Evolutionary conservation across 2,888 invertebrate genomes (phyloP).

Genomic region (Erebia epiphron): DNA sequence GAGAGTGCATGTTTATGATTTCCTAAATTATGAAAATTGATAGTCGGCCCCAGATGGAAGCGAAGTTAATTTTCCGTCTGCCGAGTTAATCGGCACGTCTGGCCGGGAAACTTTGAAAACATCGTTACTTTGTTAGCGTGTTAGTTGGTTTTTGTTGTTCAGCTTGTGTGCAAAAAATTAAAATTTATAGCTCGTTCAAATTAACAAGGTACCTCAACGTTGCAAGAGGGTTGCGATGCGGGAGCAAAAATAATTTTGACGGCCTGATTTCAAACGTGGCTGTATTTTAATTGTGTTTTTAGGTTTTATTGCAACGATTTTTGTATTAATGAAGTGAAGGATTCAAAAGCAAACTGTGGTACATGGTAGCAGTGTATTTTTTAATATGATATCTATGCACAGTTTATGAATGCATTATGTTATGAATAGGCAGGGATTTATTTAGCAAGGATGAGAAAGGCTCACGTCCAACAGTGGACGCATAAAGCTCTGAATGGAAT

Average conservation of each 20-base stretch:
- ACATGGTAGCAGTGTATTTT: too few relatives aligned
- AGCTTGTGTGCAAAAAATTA: constrained; percentile 9
- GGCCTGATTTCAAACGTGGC: constrained; percentile 10
- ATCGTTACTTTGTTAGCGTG: constrained; percentile 20
- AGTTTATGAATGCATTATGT: too few relatives aligned
- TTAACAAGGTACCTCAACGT: constrained; percentile 1
- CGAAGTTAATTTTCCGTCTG: constrained; percentile 63
- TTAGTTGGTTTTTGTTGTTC: constrained; percentile 6
- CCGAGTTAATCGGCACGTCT: constrained; percentile 58
- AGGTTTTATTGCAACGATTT: background rate
- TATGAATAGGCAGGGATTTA: too few relatives aligned
- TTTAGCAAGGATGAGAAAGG: too few relatives aligned
- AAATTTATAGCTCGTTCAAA: constrained; percentile 9
- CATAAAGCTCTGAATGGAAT: too few relatives aligned
- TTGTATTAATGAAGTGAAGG: background rate
- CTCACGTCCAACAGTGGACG: too few relatives aligned
- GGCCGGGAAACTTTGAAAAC: constrained; percentile 26
- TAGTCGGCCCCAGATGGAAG: constrained; percentile 29
- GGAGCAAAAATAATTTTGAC: constrained; percentile 2
- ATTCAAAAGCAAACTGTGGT: background rate
- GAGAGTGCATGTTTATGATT: background rate
- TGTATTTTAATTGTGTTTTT: constrained; percentile 4
- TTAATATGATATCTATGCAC: too few relatives aligned
- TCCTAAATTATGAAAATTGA: constrained; percentile 6
- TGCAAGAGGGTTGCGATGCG: constrained; percentile 3